phyloP scores from a whole-genome alignment of 2,888 invertebrate genomes.

The Trachelus stipa region DNA sequence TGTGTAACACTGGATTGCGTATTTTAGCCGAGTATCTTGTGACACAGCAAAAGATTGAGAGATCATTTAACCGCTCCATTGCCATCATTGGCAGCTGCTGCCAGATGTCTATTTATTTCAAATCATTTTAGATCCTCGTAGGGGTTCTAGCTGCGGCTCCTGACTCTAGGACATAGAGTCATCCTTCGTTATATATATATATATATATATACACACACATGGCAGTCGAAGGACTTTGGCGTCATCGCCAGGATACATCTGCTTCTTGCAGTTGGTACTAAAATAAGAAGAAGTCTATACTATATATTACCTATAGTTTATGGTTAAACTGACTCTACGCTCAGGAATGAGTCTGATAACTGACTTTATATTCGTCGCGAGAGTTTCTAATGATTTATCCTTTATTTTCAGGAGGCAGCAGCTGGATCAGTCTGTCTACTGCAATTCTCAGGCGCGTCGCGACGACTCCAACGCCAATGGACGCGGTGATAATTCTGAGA shows the following conservation, averaged over 20 bases:
- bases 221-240: not conserved
- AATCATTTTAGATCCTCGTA: slow-evolving; percentile 32
- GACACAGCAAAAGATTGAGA: slow-evolving; percentile 33
- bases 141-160: slow-evolving; percentile 28
- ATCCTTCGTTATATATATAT: not conserved
- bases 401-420: slow-evolving; percentile 58
- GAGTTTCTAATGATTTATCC: slow-evolving; percentile 16
- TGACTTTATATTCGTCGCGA: not conserved
- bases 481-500: slow-evolving; percentile 50
- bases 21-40: not conserved
- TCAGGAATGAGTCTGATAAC: not conserved
- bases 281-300: not conserved
- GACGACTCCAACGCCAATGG: slow-evolving; percentile 55
- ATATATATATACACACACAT: not conserved
- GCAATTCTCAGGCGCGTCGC: slow-evolving; percentile 54
- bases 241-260: not conserved
- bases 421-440: slow-evolving; percentile 62
- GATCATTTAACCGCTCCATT: slow-evolving; percentile 33
- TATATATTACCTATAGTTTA: not conserved
- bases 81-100: slow-evolving; percentile 40
- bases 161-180: not conserved
- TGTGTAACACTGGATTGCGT: not conserved
- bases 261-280: not conserved
- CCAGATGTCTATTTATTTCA: slow-evolving; percentile 47
- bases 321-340: not conserved